These are phyloP conservation scores for Triplophysa dalaica DNA, from an alignment of 2,113 vertebrate species.

Conservation along the genomic window DNA sequence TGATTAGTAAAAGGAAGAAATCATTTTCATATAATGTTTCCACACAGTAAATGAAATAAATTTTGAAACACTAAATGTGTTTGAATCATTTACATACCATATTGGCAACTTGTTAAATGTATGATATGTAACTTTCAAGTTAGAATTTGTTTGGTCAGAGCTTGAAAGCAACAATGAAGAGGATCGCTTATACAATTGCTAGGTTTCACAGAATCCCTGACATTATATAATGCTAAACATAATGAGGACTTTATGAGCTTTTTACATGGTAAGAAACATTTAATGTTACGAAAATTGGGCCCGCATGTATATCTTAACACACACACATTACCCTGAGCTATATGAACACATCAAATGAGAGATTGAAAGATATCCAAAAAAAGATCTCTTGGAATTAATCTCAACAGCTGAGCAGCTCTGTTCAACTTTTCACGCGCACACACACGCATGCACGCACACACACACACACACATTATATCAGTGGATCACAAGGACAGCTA, in stretches of 20 bases:
- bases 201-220: too few species aligned
- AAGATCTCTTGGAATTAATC: constrained; percentile 44
- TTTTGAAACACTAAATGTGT: not conserved
- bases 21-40: not conserved
- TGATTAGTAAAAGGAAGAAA: not conserved
- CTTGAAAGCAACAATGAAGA: too few species aligned
- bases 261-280: too few species aligned
- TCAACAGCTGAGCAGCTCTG: constrained; percentile 45
- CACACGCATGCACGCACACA: not conserved
- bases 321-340: not conserved
- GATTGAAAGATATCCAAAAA: constrained; percentile 35
- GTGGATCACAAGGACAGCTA: too few species aligned
- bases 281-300: too few species aligned
- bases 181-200: too few species aligned
- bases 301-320: too few species aligned
- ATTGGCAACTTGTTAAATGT: not conserved
- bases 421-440: not conserved
- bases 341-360: not conserved
- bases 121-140: too few species aligned
- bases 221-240: too few species aligned
- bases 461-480: too few species aligned
- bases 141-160: too few species aligned
- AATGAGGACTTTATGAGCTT: too few species aligned
- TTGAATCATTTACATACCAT: constrained; percentile 8
- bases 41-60: not conserved